Evolutionary conservation across 2,797 vertebrate genomes (phyloP), one percentile per base, ranked within the genome.

Genomic region (Silurus aristotelis): DNA sequence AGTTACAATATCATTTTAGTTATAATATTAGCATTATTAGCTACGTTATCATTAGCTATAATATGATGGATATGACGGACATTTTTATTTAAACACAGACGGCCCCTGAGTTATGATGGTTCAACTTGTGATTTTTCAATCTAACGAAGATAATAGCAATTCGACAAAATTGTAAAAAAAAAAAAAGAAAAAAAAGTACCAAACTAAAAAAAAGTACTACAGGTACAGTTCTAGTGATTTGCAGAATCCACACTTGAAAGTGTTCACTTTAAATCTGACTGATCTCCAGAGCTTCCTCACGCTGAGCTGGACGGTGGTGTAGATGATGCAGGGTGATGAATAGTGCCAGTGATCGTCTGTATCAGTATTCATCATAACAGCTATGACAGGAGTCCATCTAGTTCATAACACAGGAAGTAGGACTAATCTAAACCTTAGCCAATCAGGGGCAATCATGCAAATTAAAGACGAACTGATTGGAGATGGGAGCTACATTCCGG

Each of bases 381-480:
- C 22, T 56, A 82, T 85, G 84, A 66, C 78, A 87, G 82, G 72
- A 84, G 52, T 19, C 82, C 46, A 46, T 75, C 48, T 1, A 73
- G 25, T 64, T 66, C 19, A 31, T 87, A 84, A 88, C 84, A 88
- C 88, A 88, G 87, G 87, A 91, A 80, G 89, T 86, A 22, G 63
- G 90, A 87, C 90, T 91, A 88, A 91, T 84, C 80, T 86, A 84
- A 91, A 89, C 85, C 46, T 72, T 8, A 31, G 88, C 87, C 88
- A 89, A 91, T 90, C 86, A 87, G 78, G 87, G 87, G 68, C 89
- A 93, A 91, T 93, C 91, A 92, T 87, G 89, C 90, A 91, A 92
- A 92, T 91, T 86, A 90, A 92, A 88, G 90, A 91, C 90, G 75
- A 71, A 85, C 84, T 89, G 90, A 89, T 89, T 91, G 92, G 91